Percentiles rank a stretch among this genome's conserved stretches.
These are phyloP conservation scores for Neoseiulus cucumeris DNA, from an alignment of 1,140 invertebrate genomes.

Conservation along the genomic window DNA sequence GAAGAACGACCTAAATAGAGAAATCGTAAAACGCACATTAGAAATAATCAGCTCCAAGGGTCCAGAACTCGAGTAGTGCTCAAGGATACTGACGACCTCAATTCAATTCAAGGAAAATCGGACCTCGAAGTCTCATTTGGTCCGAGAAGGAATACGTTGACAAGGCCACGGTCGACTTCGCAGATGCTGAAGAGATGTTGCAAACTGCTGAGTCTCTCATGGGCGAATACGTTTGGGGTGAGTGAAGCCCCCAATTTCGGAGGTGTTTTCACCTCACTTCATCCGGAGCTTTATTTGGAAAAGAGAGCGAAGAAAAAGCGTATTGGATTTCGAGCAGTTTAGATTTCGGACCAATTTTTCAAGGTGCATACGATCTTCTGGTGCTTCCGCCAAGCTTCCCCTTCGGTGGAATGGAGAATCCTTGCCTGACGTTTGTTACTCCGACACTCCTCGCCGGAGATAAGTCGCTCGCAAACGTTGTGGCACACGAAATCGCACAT, in stretches of 20 bases:
- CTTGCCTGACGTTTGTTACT: conserved; percentile 82
- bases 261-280: too few relatives aligned
- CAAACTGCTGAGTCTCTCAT: conserved; percentile 48
- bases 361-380: conserved; percentile 57
- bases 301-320: too few relatives aligned
- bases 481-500: conserved; percentile 87
- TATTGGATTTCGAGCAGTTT: too few relatives aligned
- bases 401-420: conserved; percentile 93
- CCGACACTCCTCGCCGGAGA: conserved; percentile 77
- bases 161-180: conserved; percentile 63
- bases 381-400: conserved; percentile 84
- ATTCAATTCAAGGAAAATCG: conserved; percentile 40
- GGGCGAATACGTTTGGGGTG: conserved; percentile 55
- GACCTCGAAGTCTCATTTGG: conserved; percentile 64
- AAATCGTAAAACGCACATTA: too few relatives aligned
- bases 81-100: too few relatives aligned
- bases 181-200: conserved; percentile 61
- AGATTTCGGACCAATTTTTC: not conserved
- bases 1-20: too few relatives aligned
- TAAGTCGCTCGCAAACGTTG: conserved; percentile 59
- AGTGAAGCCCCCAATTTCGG: not conserved
- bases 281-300: too few relatives aligned
- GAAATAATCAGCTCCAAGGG: too few relatives aligned
- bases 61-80: too few relatives aligned
- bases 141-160: conserved; percentile 67